Conservation (phyloP, 2,113 vertebrate species). For the Steatornis caripensis region DNA sequence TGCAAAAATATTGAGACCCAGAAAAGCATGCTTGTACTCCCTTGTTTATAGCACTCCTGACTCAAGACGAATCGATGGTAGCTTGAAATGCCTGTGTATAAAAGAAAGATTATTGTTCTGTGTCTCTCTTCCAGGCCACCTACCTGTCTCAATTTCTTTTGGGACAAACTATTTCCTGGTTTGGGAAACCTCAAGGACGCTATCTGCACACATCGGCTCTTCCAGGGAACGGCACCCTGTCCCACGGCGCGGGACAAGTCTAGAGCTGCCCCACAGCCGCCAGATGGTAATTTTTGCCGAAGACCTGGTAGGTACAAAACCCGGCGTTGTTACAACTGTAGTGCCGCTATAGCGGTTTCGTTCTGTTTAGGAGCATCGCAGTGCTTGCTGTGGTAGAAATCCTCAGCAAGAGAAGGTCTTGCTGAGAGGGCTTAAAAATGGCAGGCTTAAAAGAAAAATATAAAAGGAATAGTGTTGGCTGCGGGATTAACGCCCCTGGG, state of each 20-base stretch:
- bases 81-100: background rate
- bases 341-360: background rate
- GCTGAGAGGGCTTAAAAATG: background rate
- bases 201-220: background rate
- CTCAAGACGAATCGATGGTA: background rate
- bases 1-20: background rate
- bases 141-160: background rate
- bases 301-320: background rate
- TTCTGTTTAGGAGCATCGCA: background rate
- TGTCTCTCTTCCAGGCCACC: background rate
- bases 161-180: background rate
- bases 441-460: background rate
- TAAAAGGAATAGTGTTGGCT: background rate
- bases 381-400: background rate
- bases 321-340: accelerated
- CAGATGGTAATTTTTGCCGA: background rate
- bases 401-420: background rate
- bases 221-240: background rate
- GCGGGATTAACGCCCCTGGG: background rate
- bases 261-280: background rate
- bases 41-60: background rate
- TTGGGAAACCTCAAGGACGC: background rate
- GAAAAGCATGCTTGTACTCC: background rate
- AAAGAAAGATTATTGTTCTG: background rate
- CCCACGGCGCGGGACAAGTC: background rate